Conservation (phyloP, 2,888 invertebrate species). For the Eristalinus aeneus region DNA sequence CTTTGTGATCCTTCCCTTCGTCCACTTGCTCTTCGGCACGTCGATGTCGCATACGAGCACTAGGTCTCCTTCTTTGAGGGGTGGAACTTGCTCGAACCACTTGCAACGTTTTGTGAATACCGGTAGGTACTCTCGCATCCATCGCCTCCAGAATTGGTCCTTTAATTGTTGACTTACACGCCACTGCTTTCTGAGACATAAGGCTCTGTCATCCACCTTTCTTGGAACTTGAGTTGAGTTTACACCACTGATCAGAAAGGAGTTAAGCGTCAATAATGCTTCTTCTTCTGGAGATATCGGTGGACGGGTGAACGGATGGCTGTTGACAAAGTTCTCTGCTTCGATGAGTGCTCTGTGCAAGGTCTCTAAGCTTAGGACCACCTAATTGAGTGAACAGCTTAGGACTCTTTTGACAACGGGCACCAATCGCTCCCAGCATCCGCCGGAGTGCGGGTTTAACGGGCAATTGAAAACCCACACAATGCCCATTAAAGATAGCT, state of each 20-base stretch:
- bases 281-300: background rate
- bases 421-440: conserved; percentile 52
- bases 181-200: conserved; percentile 40
- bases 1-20: conserved; percentile 22
- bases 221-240: conserved; percentile 10
- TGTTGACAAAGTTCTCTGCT: background rate
- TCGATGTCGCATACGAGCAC: conserved; percentile 42
- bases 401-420: conserved; percentile 1
- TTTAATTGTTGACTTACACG: conserved; percentile 10
- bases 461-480: conserved; percentile 13
- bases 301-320: background rate
- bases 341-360: background rate
- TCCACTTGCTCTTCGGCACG: conserved; percentile 49
- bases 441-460: conserved; percentile 41
- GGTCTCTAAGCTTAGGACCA: background rate
- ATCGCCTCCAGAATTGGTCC: conserved; percentile 25
- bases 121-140: conserved; percentile 24
- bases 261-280: conserved; percentile 1
- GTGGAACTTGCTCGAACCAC: conserved; percentile 1
- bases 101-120: background rate
- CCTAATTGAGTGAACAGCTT: background rate
- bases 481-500: background rate
- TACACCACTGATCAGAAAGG: background rate
- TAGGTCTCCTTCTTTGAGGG: conserved; percentile 28
- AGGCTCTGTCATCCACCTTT: background rate